Base-by-base conservation (phyloP, 2,888 invertebrate genomes). In the Habrosyne pyritoides region DNA sequence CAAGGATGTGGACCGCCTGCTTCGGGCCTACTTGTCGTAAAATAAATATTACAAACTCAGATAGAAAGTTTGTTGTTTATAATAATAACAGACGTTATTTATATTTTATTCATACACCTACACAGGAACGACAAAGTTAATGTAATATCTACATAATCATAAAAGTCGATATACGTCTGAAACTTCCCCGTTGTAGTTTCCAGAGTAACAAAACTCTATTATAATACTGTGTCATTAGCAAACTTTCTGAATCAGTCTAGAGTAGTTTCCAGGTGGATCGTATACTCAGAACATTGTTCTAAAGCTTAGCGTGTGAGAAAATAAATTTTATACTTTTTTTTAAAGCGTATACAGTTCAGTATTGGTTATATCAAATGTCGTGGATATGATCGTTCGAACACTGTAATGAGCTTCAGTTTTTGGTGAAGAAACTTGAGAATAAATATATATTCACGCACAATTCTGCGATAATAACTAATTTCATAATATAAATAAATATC, bases 191-290 rank as follows among this genome's bases (percentile, higher is more conserved):
- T 14, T 61, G n/a, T 54, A 60, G 56, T 59, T 65, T 63, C 69
- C 74, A 63, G 71, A 80, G 79, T 75, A 77, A 66, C 69, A 57
- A 65, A 77, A 78, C 75, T 80, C 71, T 69, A 71, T 80, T 79
- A 81, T 79, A 80, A 81, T 81, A 81, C 67, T 56, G 66, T 68
- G 72, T 81, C 79, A 80, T 82, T 81, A 79, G 68, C 57, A 50
- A 77, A 77, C 71, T 80, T 79, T 54, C 57, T 53, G 67, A 79
- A 79, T 78, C 71, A 76, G 73, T 74, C 65, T 56, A 50, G 48
- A 60, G 54, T 69, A 71, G 70, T 69, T 70, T 53, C 46, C 21
- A 42, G 24, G 18, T 14, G 33, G 12, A n/a, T 56, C 33, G 28
- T 49, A 54, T 52, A 54, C 57, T 53, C 28, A 36, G 36, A 53